Conservation (phyloP, 2,888 invertebrate species). For the Apotomis betuletana region DNA sequence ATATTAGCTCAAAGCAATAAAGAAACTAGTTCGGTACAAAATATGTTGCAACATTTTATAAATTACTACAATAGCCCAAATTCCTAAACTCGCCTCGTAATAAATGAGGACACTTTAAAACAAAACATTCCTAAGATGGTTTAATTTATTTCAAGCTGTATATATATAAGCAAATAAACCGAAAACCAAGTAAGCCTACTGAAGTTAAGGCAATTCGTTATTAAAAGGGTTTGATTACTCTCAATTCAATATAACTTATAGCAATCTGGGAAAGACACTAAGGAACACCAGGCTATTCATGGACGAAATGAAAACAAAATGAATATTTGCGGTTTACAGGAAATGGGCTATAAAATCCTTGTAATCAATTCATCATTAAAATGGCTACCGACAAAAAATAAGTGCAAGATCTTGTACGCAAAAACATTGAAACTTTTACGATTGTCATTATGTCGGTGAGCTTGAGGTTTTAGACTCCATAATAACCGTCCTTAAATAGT, state of each 20-base stretch:
- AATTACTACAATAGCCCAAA: conserved; percentile 1
- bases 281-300: background rate
- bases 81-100: background rate
- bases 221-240: background rate
- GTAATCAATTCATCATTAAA: conserved; percentile 28
- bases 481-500: background rate
- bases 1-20: conserved; percentile 5
- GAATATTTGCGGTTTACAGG: background rate
- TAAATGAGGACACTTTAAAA: background rate
- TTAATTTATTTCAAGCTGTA: background rate
- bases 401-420: conserved; percentile 33
- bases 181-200: no score
- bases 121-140: background rate
- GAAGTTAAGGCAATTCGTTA: no score
- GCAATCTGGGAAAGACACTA: no score
- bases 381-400: conserved; percentile 20
- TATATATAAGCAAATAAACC: background rate
- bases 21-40: conserved; percentile 30
- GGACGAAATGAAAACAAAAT: background rate
- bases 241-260: background rate
- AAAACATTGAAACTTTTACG: conserved; percentile 25
- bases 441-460: conserved; percentile 21
- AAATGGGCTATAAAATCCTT: conserved; percentile 19
- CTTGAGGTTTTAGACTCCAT: conserved; percentile 1
- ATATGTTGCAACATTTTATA: background rate